Percentiles rank a stretch among this genome's conserved stretches.
Evolutionary conservation across 2,797 vertebrate species (phyloP).

Genomic region (Ctenopoma kingsleyae): DNA sequence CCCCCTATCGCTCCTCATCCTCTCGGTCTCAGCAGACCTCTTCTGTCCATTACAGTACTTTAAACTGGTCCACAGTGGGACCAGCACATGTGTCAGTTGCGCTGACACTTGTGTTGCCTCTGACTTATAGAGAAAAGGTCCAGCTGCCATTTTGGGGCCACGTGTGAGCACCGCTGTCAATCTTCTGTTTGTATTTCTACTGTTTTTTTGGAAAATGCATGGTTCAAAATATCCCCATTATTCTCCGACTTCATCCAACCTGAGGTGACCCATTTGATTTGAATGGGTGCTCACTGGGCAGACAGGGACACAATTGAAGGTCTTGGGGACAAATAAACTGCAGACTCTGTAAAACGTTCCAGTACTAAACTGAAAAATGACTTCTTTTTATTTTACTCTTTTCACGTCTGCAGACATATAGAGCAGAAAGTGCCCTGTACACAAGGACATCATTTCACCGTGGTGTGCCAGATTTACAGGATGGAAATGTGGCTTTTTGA

Average conservation of each 20-base stretch:
- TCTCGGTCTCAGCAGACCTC: constrained; percentile 5
- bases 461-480: not conserved
- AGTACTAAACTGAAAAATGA: constrained; percentile 22
- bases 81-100: constrained; percentile 32
- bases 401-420: not conserved
- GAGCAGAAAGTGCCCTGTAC: not conserved
- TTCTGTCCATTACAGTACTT: constrained; percentile 14
- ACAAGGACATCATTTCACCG: not conserved
- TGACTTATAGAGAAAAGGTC: constrained; percentile 11
- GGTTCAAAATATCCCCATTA: constrained; percentile 22
- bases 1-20: constrained; percentile 12
- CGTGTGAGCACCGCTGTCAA: not conserved
- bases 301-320: constrained; percentile 14
- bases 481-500: not conserved
- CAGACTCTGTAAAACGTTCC: constrained; percentile 25
- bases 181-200: not conserved
- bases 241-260: constrained; percentile 5
- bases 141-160: constrained; percentile 1
- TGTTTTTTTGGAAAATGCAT: not conserved
- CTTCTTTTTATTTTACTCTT: constrained; percentile 20
- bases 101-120: constrained; percentile 3
- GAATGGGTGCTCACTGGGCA: constrained; percentile 18
- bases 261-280: constrained; percentile 20
- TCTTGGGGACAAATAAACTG: not conserved
- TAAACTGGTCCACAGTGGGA: constrained; percentile 3